Evolutionary conservation across 1,140 invertebrate species (phyloP).

Genomic region (Pararge aegeria): DNA sequence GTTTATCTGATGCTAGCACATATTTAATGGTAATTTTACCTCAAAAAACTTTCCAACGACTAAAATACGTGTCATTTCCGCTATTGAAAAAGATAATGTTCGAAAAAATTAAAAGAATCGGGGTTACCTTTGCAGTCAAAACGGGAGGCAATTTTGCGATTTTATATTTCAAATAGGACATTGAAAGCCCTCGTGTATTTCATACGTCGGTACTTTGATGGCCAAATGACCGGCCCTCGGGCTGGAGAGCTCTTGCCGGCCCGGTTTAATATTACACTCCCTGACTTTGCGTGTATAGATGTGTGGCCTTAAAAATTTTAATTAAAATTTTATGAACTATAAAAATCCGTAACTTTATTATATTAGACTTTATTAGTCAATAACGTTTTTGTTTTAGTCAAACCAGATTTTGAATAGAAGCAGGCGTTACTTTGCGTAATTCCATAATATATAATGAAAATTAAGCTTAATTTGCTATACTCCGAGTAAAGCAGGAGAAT

Average conservation of each 20-base stretch:
- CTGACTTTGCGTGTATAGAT: slow-evolving; percentile 21
- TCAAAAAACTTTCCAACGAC: no score
- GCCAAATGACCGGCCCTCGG: slow-evolving; percentile 59
- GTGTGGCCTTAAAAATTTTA: slow-evolving; percentile 13
- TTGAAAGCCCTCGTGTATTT: slow-evolving; percentile 48
- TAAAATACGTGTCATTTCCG: no score
- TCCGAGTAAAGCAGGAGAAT: no score
- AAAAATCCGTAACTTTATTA: not conserved
- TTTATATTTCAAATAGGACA: slow-evolving; percentile 40
- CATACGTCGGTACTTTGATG: slow-evolving; percentile 58
- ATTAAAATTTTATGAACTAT: slow-evolving; percentile 20
- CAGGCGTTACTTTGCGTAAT: no score
- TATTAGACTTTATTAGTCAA: not conserved
- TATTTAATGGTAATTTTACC: no score
- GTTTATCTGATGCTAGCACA: no score
- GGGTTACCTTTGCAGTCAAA: slow-evolving; percentile 28
- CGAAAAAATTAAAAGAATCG: slow-evolving; percentile 14
- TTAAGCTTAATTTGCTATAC: no score
- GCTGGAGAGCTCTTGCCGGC: slow-evolving; percentile 37
- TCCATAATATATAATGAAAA: no score
- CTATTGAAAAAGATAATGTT: not conserved
- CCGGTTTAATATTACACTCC: slow-evolving; percentile 30
- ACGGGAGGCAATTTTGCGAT: slow-evolving; percentile 23
- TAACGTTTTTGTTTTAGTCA: no score
- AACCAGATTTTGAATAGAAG: no score